Base-by-base conservation (phyloP, 2,797 vertebrate genomes). In the Diplodus puntazzo region DNA sequence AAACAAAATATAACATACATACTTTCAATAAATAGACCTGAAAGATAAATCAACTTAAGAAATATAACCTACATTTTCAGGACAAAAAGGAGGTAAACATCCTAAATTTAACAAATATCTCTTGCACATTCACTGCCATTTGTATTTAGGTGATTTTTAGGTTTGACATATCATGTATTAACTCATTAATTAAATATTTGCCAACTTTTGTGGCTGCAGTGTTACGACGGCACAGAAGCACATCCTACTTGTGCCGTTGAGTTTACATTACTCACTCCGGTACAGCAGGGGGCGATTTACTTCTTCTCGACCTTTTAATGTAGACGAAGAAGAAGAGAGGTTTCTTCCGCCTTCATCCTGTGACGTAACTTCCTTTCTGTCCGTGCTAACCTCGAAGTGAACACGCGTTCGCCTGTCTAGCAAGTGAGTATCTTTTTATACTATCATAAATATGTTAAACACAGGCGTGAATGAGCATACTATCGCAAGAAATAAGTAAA, bases 281-380 rank as follows among this genome's bases (percentile, higher is more conserved):
- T 21, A 18, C 92, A 85, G 69, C 12, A 90, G 81, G 65, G 0
- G 5, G 73, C 71, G 49, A 0, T 3, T 1, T 1, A 1, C 5
- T 11, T 13, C 10, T 12, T 60, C 3, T 60, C 2, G 3, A 2
- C 2, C 10, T 4, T 45, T 57, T 54, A 12, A 11, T n/a, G 5
- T 14, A 68, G 18, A 48, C 67, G 79, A 87, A 88, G 91, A 91
- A 91, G 90, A 92, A 77, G 14, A 1, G 5, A 6, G 6, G n/a
- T 2, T 30, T 54, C 73, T 89, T 93, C 80, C 77, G 82, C 52
- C 66, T 73, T 50, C 50, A 0, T 3, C 42, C 13, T 0, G 2
- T 48, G 61, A 79, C 88, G 87, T 12, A 14, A 82, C 86, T 92
- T 95, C 94, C 93, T 95, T 94, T 95, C 92, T 86, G 84, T 73